Percentiles rank a stretch among this genome's conserved stretches.
These are phyloP conservation scores for Chorisops tibialis DNA, from an alignment of 2,888 invertebrate genomes.

Conservation along the genomic window DNA sequence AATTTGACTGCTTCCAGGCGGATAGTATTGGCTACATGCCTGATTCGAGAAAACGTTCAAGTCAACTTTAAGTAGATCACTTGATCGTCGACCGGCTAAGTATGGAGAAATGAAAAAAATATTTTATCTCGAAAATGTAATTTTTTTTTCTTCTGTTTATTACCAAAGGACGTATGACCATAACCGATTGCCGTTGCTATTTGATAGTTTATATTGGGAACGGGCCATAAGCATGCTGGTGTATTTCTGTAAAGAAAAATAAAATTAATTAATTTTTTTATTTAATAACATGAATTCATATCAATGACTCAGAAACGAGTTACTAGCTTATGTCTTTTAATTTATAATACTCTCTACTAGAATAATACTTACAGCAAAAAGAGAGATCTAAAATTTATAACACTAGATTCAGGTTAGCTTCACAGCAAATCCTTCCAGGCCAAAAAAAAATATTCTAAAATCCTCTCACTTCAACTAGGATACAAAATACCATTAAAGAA, in stretches of 20 bases:
- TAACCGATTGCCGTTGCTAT: slow-evolving; percentile 25
- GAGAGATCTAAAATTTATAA: no score
- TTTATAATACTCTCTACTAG: no score
- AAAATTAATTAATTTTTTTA: not conserved
- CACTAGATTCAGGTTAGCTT: no score
- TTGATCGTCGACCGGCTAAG: slow-evolving; percentile 21
- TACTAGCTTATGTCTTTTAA: not conserved
- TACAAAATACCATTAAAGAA: no score
- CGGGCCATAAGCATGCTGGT: slow-evolving; percentile 27
- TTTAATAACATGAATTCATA: no score
- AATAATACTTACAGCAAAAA: no score
- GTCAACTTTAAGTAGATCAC: slow-evolving; percentile 19
- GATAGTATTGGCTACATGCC: slow-evolving; percentile 23
- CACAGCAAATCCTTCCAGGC: no score
- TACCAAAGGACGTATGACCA: slow-evolving; percentile 26
- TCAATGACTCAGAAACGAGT: not conserved
- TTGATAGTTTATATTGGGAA: not conserved
- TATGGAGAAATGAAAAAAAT: not conserved
- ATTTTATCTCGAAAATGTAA: no score
- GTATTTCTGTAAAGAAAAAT: not conserved
- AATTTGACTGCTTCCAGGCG: slow-evolving; percentile 2
- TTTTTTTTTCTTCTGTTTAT: not conserved
- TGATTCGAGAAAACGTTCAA: slow-evolving; percentile 22
- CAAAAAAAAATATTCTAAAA: no score
- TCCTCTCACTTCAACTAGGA: no score